Conservation (phyloP, 2,888 invertebrate species). For the Drosophila falleni region DNA sequence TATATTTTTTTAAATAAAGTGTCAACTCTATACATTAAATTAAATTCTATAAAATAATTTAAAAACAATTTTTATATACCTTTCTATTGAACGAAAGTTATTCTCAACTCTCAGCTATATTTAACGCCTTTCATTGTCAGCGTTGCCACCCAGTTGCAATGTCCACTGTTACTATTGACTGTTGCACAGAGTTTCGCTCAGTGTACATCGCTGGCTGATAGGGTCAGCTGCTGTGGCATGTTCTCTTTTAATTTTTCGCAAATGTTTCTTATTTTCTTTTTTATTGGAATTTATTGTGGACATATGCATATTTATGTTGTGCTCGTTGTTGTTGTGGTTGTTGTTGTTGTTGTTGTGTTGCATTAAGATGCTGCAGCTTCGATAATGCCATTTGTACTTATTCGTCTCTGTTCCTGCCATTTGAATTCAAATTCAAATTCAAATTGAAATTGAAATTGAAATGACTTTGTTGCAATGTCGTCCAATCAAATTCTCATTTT, state of each 20-base stretch:
- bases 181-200: slow-evolving; percentile 19
- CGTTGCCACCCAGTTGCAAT: slow-evolving; percentile 4
- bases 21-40: too few species aligned
- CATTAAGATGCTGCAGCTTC: slow-evolving; percentile 55
- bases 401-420: slow-evolving; percentile 42
- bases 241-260: slow-evolving; percentile 38
- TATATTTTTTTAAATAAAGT: too few species aligned
- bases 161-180: background rate
- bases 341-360: slow-evolving; percentile 17
- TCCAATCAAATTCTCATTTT: slow-evolving; percentile 56
- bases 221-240: slow-evolving; percentile 38
- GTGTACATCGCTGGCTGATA: slow-evolving; percentile 25
- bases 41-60: too few species aligned
- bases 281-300: slow-evolving; percentile 75
- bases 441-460: slow-evolving; percentile 68
- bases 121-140: background rate
- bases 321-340: slow-evolving; percentile 9
- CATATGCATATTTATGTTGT: slow-evolving; percentile 51
- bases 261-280: slow-evolving; percentile 36
- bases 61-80: background rate
- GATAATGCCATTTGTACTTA: slow-evolving; percentile 67
- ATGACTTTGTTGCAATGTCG: slow-evolving; percentile 78
- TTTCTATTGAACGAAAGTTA: rapidly evolving
- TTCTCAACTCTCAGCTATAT: background rate
- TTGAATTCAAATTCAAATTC: slow-evolving; percentile 65